phyloP scores from a whole-genome alignment of 2,888 invertebrate species.

The Noctuana brunneofusca region DNA sequence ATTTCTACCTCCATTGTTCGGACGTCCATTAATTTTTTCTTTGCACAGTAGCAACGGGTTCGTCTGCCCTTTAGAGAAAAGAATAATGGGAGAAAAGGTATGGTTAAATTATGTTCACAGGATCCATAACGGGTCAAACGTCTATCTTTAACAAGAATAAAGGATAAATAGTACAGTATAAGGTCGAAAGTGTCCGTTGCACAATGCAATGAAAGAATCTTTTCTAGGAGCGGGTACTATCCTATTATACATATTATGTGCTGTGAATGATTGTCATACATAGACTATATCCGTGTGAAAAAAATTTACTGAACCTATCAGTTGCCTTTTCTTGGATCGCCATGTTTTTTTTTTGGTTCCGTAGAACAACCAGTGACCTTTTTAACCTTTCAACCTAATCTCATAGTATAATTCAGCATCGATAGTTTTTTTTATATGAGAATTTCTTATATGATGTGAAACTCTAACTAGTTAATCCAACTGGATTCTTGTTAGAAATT shows the following conservation, averaged over 20 bases:
- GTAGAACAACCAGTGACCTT: background rate
- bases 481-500: background rate
- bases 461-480: background rate
- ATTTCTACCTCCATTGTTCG: constrained; percentile 73
- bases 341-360: background rate
- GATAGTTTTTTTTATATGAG: too few relatives aligned
- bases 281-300: constrained; percentile 23
- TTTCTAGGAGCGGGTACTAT: constrained; percentile 22
- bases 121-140: constrained; percentile 53
- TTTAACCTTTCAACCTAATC: background rate
- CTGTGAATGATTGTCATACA: constrained; percentile 5
- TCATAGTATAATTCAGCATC: background rate
- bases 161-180: constrained; percentile 55
- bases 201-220: constrained; percentile 18
- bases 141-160: constrained; percentile 50
- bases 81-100: constrained; percentile 70
- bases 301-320: background rate
- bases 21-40: constrained; percentile 73
- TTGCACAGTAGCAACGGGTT: constrained; percentile 71
- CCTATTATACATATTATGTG: constrained; percentile 8
- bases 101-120: constrained; percentile 65
- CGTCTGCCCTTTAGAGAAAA: constrained; percentile 70
- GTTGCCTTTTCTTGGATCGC: background rate
- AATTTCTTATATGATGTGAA: background rate
- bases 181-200: constrained; percentile 49